phyloP scores from a whole-genome alignment of 2,888 invertebrate species.

The Tinea pellionella region DNA sequence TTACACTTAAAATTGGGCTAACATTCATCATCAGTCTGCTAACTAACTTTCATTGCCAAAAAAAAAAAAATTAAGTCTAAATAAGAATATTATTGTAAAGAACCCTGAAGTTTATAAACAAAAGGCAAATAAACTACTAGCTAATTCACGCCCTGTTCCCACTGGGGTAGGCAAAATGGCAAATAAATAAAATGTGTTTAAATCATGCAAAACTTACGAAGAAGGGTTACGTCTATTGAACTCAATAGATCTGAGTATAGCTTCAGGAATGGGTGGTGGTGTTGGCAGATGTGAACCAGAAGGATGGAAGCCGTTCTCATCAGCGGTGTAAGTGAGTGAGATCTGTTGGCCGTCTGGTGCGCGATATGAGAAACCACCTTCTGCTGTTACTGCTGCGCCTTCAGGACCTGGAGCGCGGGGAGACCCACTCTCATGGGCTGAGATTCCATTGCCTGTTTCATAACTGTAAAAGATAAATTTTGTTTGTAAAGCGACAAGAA shows the following conservation, averaged over 20 bases:
- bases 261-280: constrained; percentile 67
- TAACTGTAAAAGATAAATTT: constrained; percentile 36
- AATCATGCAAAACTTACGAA: constrained; percentile 30
- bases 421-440: constrained; percentile 64
- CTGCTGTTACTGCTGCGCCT: constrained; percentile 60
- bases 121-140: no score
- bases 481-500: no score
- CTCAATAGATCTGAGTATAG: constrained; percentile 56
- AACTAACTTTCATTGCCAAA: no score
- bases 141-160: no score
- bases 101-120: no score
- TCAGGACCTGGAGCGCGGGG: constrained; percentile 62
- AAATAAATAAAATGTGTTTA: no score
- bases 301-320: constrained; percentile 76
- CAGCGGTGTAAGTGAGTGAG: constrained; percentile 73
- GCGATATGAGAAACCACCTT: constrained; percentile 73
- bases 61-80: no score
- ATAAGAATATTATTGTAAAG: no score
- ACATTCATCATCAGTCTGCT: no score
- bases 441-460: constrained; percentile 74
- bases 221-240: constrained; percentile 44
- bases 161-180: no score
- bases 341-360: constrained; percentile 73
- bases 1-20: no score
- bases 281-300: constrained; percentile 68